Evolutionary conservation across 2,888 invertebrate species (phyloP), one percentile per base, ranked within the genome.

Genomic region (Monopis laevigella): DNA sequence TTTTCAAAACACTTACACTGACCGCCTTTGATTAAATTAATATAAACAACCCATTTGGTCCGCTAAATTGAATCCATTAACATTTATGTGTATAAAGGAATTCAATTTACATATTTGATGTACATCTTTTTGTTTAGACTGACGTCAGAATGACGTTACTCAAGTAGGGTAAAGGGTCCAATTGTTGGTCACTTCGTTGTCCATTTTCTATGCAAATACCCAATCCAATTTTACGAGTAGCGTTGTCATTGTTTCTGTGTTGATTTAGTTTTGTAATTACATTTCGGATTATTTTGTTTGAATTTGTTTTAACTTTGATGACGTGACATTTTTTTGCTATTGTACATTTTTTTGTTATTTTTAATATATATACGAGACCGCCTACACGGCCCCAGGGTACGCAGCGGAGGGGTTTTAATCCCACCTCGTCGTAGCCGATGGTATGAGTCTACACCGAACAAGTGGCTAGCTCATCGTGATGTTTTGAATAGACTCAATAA

Each of bases 181-280:
- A 64, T 66, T 68, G 65, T 62, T 56, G 62, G 65, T 61, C 67
- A 64, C 49, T 55, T 49, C 50, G 45, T 51, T 55, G 65, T 62
- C 71, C 65, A 58, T 58, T 61, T 60, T 21, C 19, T 18, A 36
- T 36, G 21, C 21, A 36, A 36, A 32, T n/a, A 17, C 13, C 17
- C 10, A 14, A 21, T 36, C 11, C 21, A 36, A 36, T 36, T 24
- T 24, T 24, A 11, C 2, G 4, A 12, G 12, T 10, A 6, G 29
- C 29, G 16, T 21, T 21, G 36, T 21, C 32, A 32, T 32, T 32
- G 17, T 32, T 3, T 12, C 14, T 14, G 29, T n/a, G 2, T 6
- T 29, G 12, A 14, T 27, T 27, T 29, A 14, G 2, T 29, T 11
- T 5, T 29, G 12, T n/a, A n/a, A 29, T 27, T 29, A 12, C 12